Percentiles rank a stretch among this genome's conserved stretches.
phyloP scores from a whole-genome alignment of 2,888 invertebrate genomes.

The Patella depressa region DNA sequence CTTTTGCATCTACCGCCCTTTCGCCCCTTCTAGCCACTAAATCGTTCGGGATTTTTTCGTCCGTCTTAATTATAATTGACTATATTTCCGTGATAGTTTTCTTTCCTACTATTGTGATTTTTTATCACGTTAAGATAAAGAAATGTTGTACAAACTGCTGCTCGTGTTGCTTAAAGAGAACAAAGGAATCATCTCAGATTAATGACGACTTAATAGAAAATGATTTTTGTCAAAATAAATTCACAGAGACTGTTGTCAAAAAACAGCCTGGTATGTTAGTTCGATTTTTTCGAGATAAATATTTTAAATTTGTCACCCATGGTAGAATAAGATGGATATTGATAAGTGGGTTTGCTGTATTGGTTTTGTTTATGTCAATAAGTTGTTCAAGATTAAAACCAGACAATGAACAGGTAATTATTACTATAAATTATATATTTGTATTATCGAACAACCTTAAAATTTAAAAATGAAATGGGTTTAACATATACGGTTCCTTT shows the following conservation, averaged over 20 bases:
- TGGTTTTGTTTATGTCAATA: slow-evolving; percentile 45
- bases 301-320: slow-evolving; percentile 54
- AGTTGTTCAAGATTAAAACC: slow-evolving; percentile 49
- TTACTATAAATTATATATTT: slow-evolving; percentile 53
- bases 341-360: slow-evolving; percentile 35
- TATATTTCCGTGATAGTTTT: slow-evolving; percentile 56
- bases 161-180: background rate
- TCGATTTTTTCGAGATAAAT: slow-evolving; percentile 51
- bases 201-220: no score
- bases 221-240: no score
- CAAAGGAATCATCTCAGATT: no score
- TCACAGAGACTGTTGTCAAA: background rate
- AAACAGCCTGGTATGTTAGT: slow-evolving; percentile 42
- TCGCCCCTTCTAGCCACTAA: slow-evolving; percentile 56
- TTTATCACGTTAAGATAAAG: slow-evolving; percentile 49
- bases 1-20: slow-evolving; percentile 54
- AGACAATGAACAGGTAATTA: slow-evolving; percentile 60
- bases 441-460: slow-evolving; percentile 46
- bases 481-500: no score
- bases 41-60: slow-evolving; percentile 61
- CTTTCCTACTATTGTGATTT: slow-evolving; percentile 49
- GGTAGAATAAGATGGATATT: slow-evolving; percentile 48
- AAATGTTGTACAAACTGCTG: slow-evolving; percentile 21
- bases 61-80: slow-evolving; percentile 51
- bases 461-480: no score